A percentile compares a stretch with the other conserved stretches of the same genome.
Conservation (phyloP, 2,113 vertebrate genomes). For the Rhea americana region DNA sequence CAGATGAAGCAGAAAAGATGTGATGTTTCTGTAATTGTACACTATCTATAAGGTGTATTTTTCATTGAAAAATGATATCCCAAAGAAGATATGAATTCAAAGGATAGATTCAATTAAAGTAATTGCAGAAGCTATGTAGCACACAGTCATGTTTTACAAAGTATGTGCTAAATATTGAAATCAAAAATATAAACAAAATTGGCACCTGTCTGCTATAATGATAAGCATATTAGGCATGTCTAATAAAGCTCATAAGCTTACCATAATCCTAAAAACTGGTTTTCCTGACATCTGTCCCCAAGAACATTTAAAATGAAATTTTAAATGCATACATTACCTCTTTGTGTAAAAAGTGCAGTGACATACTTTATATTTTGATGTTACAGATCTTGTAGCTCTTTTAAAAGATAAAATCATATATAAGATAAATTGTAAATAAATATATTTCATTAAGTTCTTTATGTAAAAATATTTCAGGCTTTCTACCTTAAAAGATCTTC, state of each 20-base stretch:
- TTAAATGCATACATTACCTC: slow-evolving; percentile 23
- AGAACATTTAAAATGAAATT: not conserved
- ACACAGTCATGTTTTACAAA: not conserved
- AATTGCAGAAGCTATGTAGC: not conserved
- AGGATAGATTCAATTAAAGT: not conserved
- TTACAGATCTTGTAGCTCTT: slow-evolving; percentile 23
- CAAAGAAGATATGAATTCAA: slow-evolving; percentile 28
- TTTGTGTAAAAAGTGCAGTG: slow-evolving; percentile 16
- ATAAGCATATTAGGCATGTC: not conserved
- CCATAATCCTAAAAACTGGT: slow-evolving; percentile 45
- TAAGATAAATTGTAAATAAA: slow-evolving; percentile 18
- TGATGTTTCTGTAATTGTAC: not conserved
- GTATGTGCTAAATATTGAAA: not conserved
- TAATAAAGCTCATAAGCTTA: not conserved
- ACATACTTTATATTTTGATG: slow-evolving; percentile 26
- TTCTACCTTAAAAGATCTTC: not conserved
- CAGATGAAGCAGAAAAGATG: not conserved
- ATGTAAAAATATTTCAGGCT: slow-evolving; percentile 7
- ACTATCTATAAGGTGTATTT: slow-evolving; percentile 9
- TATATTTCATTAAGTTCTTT: not conserved
- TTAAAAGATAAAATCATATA: not conserved
- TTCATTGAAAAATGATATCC: not conserved
- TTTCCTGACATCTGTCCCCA: slow-evolving; percentile 38
- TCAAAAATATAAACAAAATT: slow-evolving; percentile 28
- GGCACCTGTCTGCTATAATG: not conserved